phyloP scores from a whole-genome alignment of 1,140 invertebrate species.

The Trichoplusia ni region DNA sequence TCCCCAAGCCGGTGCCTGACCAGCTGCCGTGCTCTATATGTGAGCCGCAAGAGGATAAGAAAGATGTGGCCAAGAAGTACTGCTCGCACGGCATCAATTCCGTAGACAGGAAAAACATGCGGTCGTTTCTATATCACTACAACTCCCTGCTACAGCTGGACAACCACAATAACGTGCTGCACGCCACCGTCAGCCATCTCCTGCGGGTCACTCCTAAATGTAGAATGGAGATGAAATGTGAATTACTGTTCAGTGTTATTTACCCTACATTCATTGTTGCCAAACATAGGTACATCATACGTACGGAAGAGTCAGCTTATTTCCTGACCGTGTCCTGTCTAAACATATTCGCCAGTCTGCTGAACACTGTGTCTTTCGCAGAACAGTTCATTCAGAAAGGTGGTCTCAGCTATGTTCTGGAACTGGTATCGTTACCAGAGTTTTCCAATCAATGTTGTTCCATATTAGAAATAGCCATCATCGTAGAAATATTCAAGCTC shows the following conservation, averaged over 20 bases:
- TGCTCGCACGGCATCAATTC: slow-evolving; percentile 59
- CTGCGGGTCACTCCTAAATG: slow-evolving; percentile 82
- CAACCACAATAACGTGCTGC: slow-evolving; percentile 82
- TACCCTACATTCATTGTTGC: slow-evolving; percentile 84
- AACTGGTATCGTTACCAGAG: slow-evolving; percentile 77
- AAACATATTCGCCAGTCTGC: slow-evolving; percentile 83
- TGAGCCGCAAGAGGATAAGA: slow-evolving; percentile 57
- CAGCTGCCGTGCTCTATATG: slow-evolving; percentile 71
- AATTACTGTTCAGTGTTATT: slow-evolving; percentile 83
- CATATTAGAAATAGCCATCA: slow-evolving; percentile 84
- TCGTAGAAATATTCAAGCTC: slow-evolving; percentile 82
- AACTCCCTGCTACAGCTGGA: slow-evolving; percentile 81
- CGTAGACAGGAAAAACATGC: slow-evolving; percentile 70
- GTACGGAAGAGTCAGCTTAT: slow-evolving; percentile 75
- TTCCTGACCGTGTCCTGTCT: slow-evolving; percentile 84
- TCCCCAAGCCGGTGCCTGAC: slow-evolving; percentile 58
- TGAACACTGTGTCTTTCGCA: slow-evolving; percentile 81
- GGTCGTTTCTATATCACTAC: slow-evolving; percentile 84
- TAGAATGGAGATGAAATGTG: slow-evolving; percentile 80
- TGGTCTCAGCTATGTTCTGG: slow-evolving; percentile 81
- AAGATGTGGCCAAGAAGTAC: slow-evolving; percentile 54
- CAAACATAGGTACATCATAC: slow-evolving; percentile 77
- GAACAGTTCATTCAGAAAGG: slow-evolving; percentile 83
- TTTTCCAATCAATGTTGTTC: slow-evolving; percentile 84
- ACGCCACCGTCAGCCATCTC: slow-evolving; percentile 83